Conservation (phyloP, 2,113 vertebrate genomes). For the Budorcas taxicolor region DNA sequence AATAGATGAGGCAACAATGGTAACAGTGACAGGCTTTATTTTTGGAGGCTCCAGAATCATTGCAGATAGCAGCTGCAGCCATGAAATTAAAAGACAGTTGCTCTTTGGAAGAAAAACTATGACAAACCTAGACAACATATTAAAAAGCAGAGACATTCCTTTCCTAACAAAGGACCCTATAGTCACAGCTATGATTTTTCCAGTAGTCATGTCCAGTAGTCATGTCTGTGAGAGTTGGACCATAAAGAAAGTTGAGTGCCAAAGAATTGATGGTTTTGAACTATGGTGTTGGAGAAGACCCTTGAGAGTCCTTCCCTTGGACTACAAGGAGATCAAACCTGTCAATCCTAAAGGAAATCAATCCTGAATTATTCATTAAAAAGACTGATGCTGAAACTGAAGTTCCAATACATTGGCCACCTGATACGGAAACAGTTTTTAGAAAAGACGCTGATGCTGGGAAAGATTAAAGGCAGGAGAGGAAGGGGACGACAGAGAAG, state of each 20-base stretch:
- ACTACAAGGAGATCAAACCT: not conserved
- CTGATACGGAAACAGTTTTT: not conserved
- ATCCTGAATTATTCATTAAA: not conserved
- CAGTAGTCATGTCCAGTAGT: not conserved
- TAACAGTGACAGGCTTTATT: not conserved
- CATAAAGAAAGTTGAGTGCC: not conserved
- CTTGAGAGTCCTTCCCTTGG: not conserved
- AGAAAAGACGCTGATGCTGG: not conserved
- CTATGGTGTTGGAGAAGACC: not conserved
- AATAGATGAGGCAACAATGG: not conserved
- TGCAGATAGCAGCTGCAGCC: not conserved
- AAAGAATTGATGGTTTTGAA: not conserved
- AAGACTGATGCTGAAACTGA: not conserved
- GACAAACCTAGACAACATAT: not conserved
- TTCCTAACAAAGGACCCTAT: not conserved
- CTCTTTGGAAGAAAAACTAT: not conserved
- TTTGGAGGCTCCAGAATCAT: not conserved
- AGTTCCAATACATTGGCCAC: not conserved
- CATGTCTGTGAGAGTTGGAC: not conserved
- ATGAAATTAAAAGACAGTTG: not conserved
- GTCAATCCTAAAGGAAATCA: not conserved
- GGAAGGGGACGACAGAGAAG: not conserved
- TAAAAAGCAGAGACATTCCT: not conserved
- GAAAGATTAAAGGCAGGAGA: not conserved
- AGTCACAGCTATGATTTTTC: not conserved